Percentiles rank a stretch among this genome's conserved stretches.
These are phyloP conservation scores for Mormyrus iriodes DNA, from an alignment of 2,113 vertebrate species.

Conservation along the genomic window DNA sequence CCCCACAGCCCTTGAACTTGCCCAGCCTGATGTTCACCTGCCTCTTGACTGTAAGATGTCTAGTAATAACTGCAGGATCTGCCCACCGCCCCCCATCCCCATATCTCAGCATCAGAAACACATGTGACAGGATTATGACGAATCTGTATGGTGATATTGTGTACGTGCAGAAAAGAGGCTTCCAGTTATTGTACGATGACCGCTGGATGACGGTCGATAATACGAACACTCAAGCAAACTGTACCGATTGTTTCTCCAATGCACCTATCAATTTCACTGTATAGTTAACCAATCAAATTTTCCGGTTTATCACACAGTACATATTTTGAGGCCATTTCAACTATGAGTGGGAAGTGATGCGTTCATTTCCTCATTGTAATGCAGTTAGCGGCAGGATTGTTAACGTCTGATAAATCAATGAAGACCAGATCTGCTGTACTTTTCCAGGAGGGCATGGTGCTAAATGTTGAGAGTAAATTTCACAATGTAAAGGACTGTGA, in stretches of 20 bases:
- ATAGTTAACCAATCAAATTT: constrained; percentile 6
- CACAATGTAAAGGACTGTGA: background rate
- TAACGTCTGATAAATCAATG: background rate
- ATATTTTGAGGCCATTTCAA: background rate
- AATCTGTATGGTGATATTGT: background rate
- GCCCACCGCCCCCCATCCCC: background rate
- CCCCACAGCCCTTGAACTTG: background rate
- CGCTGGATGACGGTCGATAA: background rate
- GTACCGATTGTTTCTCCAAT: background rate
- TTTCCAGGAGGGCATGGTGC: background rate
- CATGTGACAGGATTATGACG: background rate
- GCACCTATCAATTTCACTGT: background rate
- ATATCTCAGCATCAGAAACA: background rate
- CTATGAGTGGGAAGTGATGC: background rate
- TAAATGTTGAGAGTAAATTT: background rate
- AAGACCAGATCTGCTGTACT: background rate
- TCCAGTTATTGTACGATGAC: background rate
- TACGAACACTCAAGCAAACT: background rate
- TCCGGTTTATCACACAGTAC: background rate
- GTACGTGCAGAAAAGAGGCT: background rate
- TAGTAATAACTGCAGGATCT: background rate
- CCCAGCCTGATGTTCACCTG: background rate
- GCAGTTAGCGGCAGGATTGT: background rate
- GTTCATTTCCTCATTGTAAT: background rate
- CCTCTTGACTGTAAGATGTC: background rate